These are phyloP conservation scores for Deroplatys truncata DNA, from an alignment of 2,888 invertebrate species.

Conservation along the genomic window DNA sequence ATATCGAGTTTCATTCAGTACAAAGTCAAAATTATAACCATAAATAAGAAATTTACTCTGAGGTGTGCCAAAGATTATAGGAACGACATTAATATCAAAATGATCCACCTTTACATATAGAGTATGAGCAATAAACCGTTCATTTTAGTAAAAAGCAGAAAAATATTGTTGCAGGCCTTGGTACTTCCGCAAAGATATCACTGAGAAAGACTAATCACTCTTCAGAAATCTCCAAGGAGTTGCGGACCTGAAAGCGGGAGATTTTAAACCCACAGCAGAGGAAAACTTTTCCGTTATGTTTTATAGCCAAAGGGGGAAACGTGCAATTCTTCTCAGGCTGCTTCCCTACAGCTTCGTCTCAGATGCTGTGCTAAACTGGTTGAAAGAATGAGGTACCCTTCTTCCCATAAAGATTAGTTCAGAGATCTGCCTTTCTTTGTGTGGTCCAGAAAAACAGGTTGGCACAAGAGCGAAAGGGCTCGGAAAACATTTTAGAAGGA, in stretches of 20 bases:
- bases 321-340: background rate
- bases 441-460: constrained; percentile 23
- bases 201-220: too few relatives aligned
- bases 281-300: background rate
- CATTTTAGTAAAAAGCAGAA: too few relatives aligned
- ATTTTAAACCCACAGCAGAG: background rate
- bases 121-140: too few relatives aligned
- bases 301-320: background rate
- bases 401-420: constrained; percentile 16
- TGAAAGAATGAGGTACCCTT: background rate
- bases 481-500: background rate
- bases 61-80: too few relatives aligned
- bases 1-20: too few relatives aligned
- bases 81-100: too few relatives aligned
- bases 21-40: too few relatives aligned
- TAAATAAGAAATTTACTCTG: too few relatives aligned
- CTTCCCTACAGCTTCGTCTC: background rate
- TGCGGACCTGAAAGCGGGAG: background rate
- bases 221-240: too few relatives aligned
- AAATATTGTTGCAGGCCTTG: too few relatives aligned
- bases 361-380: background rate
- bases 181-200: too few relatives aligned
- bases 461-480: background rate
- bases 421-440: background rate
- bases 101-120: too few relatives aligned